These are phyloP conservation scores for Pteropus rufus DNA, from an alignment of 2,797 vertebrate species.

Conservation along the genomic window DNA sequence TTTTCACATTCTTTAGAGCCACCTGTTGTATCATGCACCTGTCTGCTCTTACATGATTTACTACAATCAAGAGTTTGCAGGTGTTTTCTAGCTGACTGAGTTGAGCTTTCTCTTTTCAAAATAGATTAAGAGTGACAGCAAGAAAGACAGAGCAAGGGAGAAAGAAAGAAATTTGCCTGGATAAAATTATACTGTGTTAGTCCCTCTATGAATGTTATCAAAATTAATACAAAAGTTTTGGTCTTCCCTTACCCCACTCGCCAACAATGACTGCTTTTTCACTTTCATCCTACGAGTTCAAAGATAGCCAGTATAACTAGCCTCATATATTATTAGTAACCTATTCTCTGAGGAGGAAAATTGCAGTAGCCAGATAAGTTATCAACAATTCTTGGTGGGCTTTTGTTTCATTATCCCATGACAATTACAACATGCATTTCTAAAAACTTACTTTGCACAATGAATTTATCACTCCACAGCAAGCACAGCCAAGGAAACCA, in stretches of 20 bases:
- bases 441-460: conserved; percentile 39
- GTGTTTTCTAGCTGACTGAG: not conserved
- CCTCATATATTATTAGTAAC: not conserved
- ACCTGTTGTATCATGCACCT: rapidly evolving
- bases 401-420: conserved; percentile 20
- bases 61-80: not conserved
- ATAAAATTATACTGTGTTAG: not conserved
- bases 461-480: not conserved
- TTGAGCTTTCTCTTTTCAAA: not conserved
- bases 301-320: conserved; percentile 40
- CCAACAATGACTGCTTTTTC: not conserved
- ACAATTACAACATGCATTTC: not conserved
- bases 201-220: not conserved
- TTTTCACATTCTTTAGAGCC: not conserved
- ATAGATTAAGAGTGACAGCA: not conserved
- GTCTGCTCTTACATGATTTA: not conserved
- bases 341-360: conserved; percentile 14
- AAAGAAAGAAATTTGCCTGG: not conserved
- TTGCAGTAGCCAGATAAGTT: not conserved
- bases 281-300: not conserved
- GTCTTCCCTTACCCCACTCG: not conserved
- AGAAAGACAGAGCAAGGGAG: not conserved
- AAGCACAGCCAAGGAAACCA: rapidly evolving
- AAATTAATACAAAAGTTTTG: not conserved
- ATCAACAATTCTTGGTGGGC: not conserved